A percentile compares a stretch with the other conserved stretches of the same genome.
Conservation (phyloP, 2,888 invertebrate genomes). For the Tolmerus cingulatus region DNA sequence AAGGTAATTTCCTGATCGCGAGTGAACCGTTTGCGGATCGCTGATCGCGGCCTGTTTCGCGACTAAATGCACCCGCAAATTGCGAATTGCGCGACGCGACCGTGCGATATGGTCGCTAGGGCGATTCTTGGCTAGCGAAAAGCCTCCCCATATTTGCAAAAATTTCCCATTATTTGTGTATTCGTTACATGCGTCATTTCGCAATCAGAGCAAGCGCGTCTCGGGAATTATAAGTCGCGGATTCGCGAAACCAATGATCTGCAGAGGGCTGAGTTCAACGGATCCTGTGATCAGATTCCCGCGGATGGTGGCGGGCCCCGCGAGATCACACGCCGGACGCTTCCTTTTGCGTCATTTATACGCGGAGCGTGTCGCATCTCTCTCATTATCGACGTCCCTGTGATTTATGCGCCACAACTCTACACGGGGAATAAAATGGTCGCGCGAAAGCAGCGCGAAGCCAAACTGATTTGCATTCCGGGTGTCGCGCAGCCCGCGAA, state of each 20-base stretch:
- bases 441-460: neutral
- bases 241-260: neutral
- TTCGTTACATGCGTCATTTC: constrained; percentile 13
- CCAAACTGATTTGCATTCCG: neutral
- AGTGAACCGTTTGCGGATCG: neutral
- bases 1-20: constrained; percentile 8
- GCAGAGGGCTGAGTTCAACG: neutral
- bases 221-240: neutral
- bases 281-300: neutral
- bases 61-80: neutral
- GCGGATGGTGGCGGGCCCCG: neutral
- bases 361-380: neutral
- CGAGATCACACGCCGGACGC: neutral
- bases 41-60: neutral
- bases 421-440: neutral
- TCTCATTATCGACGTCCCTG: neutral
- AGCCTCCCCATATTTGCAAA: constrained; percentile 44
- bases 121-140: neutral
- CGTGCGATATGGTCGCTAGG: neutral
- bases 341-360: constrained; percentile 12
- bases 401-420: neutral
- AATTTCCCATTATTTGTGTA: constrained; percentile 48
- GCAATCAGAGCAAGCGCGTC: constrained; percentile 11
- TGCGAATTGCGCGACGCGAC: neutral
- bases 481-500: neutral